Conservation (phyloP, 2,888 invertebrate species). For the Monochamus alternatus region DNA sequence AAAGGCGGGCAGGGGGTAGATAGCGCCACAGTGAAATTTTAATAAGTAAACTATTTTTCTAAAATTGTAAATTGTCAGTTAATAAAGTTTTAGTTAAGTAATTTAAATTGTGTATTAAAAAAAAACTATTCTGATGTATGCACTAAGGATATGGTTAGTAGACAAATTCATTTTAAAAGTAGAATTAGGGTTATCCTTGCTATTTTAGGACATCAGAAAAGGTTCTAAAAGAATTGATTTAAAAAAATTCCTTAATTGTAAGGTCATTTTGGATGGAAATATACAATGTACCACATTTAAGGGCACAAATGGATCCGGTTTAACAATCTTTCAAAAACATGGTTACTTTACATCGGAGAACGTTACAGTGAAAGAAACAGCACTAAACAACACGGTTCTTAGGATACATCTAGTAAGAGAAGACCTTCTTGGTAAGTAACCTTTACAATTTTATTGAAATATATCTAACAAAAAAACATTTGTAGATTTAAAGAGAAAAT, state of each 20-base stretch:
- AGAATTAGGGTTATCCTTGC: constrained; percentile 14
- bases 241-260: constrained; percentile 23
- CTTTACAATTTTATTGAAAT: constrained; percentile 20
- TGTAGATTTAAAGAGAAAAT: constrained; percentile 45
- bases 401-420: constrained; percentile 49
- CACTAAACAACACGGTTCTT: constrained; percentile 50
- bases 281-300: constrained; percentile 25
- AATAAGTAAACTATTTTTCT: background rate
- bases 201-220: constrained; percentile 21
- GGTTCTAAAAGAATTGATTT: background rate
- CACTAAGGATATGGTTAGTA: background rate
- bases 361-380: constrained; percentile 48
- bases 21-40: background rate
- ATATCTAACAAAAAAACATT: constrained; percentile 16
- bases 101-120: background rate
- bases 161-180: background rate
- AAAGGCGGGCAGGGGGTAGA: background rate
- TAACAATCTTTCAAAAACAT: constrained; percentile 41
- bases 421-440: constrained; percentile 47
- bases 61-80: background rate
- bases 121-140: background rate
- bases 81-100: background rate
- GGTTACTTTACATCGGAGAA: constrained; percentile 47
- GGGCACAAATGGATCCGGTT: constrained; percentile 29
- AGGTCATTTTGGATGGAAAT: constrained; percentile 23